Evolutionary conservation across 2,888 invertebrate species (phyloP).

Genomic region (Cosmia trapezina): DNA sequence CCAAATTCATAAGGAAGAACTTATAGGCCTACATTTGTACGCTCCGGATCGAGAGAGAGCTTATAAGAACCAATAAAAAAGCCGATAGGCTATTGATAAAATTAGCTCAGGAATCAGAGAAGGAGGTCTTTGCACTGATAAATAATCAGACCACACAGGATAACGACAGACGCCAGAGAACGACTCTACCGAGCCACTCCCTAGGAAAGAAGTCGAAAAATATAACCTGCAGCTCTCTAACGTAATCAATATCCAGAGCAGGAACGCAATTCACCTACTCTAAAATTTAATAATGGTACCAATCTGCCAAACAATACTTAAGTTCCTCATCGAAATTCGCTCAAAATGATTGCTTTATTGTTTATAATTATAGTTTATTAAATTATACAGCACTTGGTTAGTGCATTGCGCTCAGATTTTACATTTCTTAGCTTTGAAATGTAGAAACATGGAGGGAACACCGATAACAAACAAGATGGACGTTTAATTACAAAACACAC

Average conservation of each 20-base stretch:
- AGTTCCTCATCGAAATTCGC: slow-evolving; percentile 23
- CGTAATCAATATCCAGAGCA: slow-evolving; percentile 7
- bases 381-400: slow-evolving; percentile 21
- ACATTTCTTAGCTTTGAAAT: slow-evolving; percentile 35
- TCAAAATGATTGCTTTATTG: slow-evolving; percentile 34
- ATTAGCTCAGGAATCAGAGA: not conserved
- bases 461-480: not conserved
- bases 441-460: not conserved
- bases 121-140: not conserved
- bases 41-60: not conserved
- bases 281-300: slow-evolving; percentile 18
- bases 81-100: not conserved
- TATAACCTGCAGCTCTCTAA: too few relatives aligned
- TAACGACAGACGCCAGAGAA: not conserved
- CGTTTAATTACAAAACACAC: slow-evolving; percentile 14
- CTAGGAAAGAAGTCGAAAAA: not conserved
- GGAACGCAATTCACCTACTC: slow-evolving; percentile 7
- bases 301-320: slow-evolving; percentile 25
- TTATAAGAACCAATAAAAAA: too few relatives aligned
- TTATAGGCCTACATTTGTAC: not conserved
- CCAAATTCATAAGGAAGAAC: not conserved
- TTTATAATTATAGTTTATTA: slow-evolving; percentile 30
- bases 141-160: not conserved
- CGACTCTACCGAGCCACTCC: not conserved
- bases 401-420: slow-evolving; percentile 6